Evolutionary conservation across 2,888 invertebrate species (phyloP), one percentile per base, ranked within the genome.

Genomic region (Erpobdella octoculata): DNA sequence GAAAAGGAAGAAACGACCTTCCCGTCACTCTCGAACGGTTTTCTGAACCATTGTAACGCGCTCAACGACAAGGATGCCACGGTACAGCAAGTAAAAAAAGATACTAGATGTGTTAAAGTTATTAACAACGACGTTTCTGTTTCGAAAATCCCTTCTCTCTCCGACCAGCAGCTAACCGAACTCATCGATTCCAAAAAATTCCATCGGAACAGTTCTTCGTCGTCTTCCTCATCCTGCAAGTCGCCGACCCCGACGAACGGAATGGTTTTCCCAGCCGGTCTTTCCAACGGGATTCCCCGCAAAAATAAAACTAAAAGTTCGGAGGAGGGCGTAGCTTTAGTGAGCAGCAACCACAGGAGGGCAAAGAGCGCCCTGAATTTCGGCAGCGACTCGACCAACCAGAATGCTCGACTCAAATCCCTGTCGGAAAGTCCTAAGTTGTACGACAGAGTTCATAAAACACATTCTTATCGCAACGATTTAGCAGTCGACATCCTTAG

Each of bases 1-100:
- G 53, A 53, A n/a, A 53, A 53, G n/a, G 53, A 53, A 28, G 53
- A 53, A 53, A 53, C 21, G 28, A n/a, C n/a, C n/a, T 28, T n/a
- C n/a, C 53, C 8, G 28, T 8, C 18, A 21, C 53, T 25, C n/a
- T 1, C 53, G 21, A 53, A 53, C 53, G 53, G 53, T n/a, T n/a
- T n/a, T n/a, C n/a, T n/a, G n/a, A n/a, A n/a, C n/a, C n/a, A n/a
- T n/a, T n/a, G n/a, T n/a, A n/a, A n/a, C n/a, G n/a, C n/a, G n/a
- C n/a, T n/a, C 53, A 53, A 25, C 5, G 53, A 8, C 18, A 53
- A n/a, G 53, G 53, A 53, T 9, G 6, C 28, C 53, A 8, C 8
- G 21, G 28, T 53, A 28, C 21, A 8, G 53, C 21, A 53, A n/a
- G 53, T 25, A 4, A 25, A 25, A 6, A 53, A 53, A 53, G 21